Base-by-base conservation (phyloP, 2,113 vertebrate genomes). In the Notiomystis cincta region DNA sequence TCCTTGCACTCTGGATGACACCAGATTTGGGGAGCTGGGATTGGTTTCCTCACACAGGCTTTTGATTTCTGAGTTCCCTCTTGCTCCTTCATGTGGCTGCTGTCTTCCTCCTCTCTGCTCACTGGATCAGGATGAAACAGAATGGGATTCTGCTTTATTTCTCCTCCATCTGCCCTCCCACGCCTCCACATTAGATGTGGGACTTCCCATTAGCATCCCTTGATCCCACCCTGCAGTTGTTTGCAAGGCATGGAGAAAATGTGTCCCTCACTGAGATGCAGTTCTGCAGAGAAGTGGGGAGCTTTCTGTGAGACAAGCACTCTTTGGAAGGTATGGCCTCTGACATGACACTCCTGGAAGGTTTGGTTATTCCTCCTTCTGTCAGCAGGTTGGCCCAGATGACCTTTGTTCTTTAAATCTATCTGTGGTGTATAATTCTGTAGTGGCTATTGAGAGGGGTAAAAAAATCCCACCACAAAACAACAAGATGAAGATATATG, bases 61-160 rank as follows among this genome's bases (percentile, higher is more conserved):
- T 95, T 78, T 92, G 69, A 28, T 75, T 77, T 91, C 72, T 89
- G 42, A 7, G 3, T 5, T 90, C 37, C 13, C 7, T 73, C 69
- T 87, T 53, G 22, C 19, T 91, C 71, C 82, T 97, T 96, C 90
- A 83, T 96, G 93, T 96, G 93, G 75, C 79, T 82, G 57, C 67
- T 92, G 51, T 21, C 72, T 86, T 90, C 77, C n/a, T 86, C 21
- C 35, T 82, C 75, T 86, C 47, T 76, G 87, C 57, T 88, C 60
- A 51, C 67, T 96, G 95, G 92, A 95, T 54, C 3, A 1, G 90
- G 90, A 95, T 97, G 82, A 97, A 97, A 93, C 58, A 37, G n/a
- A 79, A 90, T 1, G 16, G 30, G 22, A 58, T 82, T 58, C 82
- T 91, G 84, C 58, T 96, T 93, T 82, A 61, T 90, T 93, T 93